Conservation (phyloP, 2,888 invertebrate species). For the Arrhopalites spinosus region DNA sequence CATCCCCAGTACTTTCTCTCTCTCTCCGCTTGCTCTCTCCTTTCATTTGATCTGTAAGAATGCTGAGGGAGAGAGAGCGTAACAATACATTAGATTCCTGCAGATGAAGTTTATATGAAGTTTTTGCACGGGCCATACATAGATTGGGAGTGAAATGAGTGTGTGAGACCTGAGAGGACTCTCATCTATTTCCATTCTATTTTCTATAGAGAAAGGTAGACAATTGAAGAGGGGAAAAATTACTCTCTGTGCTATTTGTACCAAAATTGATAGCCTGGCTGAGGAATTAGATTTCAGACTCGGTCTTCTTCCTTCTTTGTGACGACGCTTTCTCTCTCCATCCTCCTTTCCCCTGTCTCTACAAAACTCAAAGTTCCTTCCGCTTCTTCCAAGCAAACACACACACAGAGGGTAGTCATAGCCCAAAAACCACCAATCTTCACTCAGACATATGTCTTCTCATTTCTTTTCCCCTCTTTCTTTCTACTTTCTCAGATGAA, state of each 20-base stretch:
- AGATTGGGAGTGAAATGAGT: constrained; percentile 9
- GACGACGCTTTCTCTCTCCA: neutral
- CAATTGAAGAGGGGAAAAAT: constrained; percentile 38
- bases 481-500: neutral
- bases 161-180: constrained; percentile 4
- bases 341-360: neutral
- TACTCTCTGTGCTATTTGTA: constrained; percentile 42
- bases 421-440: neutral
- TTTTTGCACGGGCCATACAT: neutral
- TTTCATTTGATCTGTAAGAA: neutral
- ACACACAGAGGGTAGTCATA: too few relatives aligned
- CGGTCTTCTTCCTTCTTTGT: neutral
- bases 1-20: neutral
- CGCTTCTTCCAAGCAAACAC: neutral
- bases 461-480: constrained; percentile 2
- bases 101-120: constrained; percentile 13
- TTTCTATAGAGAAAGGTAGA: constrained; percentile 24
- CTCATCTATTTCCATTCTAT: constrained; percentile 28
- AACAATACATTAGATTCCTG: constrained; percentile 1
- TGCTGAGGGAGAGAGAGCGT: neutral
- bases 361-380: neutral
- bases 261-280: constrained; percentile 41
- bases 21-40: neutral
- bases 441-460: neutral
- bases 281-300: constrained; percentile 21